Evolutionary conservation across 1,140 invertebrate species (phyloP).

Genomic region (Megathymus violae): DNA sequence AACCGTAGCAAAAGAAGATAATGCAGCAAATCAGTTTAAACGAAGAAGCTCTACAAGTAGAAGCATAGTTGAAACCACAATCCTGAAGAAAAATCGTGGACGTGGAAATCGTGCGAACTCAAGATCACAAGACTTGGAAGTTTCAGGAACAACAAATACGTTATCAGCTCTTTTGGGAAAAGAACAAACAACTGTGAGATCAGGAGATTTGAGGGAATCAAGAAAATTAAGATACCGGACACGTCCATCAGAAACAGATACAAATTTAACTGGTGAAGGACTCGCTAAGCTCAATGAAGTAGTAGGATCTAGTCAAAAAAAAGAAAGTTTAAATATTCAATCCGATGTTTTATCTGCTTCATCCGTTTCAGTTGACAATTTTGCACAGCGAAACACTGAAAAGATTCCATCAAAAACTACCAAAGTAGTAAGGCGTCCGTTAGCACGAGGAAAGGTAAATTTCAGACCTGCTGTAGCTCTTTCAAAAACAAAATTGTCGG

Average conservation of each 20-base stretch:
- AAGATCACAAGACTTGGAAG: slow-evolving; percentile 61
- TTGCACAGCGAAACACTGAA: slow-evolving; percentile 55
- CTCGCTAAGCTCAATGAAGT: slow-evolving; percentile 55
- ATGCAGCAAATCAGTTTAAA: slow-evolving; percentile 53
- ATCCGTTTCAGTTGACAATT: slow-evolving; percentile 43
- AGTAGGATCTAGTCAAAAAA: slow-evolving; percentile 67
- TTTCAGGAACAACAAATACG: slow-evolving; percentile 69
- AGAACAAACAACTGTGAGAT: slow-evolving; percentile 62
- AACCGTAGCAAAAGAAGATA: slow-evolving; percentile 51
- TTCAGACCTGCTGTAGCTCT: slow-evolving; percentile 44
- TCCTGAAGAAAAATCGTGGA: slow-evolving; percentile 48
- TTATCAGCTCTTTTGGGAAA: slow-evolving; percentile 55
- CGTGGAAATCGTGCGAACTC: slow-evolving; percentile 59
- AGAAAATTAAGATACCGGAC: slow-evolving; percentile 71
- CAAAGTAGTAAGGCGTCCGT: slow-evolving; percentile 64
- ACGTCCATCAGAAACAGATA: slow-evolving; percentile 66
- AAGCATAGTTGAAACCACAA: slow-evolving; percentile 47
- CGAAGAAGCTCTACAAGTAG: slow-evolving; percentile 56
- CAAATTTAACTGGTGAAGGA: slow-evolving; percentile 76
- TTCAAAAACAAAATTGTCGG: slow-evolving; percentile 56
- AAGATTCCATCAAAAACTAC: slow-evolving; percentile 45
- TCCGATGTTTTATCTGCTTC: slow-evolving; percentile 45
- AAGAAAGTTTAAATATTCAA: slow-evolving; percentile 65
- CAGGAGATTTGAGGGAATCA: slow-evolving; percentile 59
- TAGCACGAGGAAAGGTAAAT: slow-evolving; percentile 55